A percentile compares a stretch with the other conserved stretches of the same genome.
Conservation (phyloP, 2,113 vertebrate genomes). For the Pongo pygmaeus region DNA sequence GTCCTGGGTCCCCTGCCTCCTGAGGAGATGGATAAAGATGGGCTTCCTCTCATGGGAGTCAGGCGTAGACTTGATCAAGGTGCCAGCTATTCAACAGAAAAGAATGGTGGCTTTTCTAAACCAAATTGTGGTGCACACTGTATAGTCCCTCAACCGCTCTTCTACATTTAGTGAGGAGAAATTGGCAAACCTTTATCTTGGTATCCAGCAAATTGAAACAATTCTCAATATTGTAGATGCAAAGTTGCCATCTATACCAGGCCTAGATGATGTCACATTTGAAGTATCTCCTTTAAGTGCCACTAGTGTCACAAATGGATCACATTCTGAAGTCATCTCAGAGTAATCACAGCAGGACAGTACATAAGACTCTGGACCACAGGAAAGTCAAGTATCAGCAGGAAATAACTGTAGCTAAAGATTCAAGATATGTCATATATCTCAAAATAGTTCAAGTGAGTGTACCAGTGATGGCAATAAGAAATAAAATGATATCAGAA, state of each 20-base stretch:
- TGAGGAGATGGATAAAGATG: neutral
- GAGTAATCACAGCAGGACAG: conserved; percentile 69
- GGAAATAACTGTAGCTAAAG: conserved; percentile 94
- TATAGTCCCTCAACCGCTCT: conserved; percentile 95
- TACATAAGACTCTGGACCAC: conserved; percentile 75
- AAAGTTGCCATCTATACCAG: conserved; percentile 78
- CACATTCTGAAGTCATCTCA: no score
- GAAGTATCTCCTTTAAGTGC: no score
- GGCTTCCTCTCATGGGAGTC: neutral
- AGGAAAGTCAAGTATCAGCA: conserved; percentile 78
- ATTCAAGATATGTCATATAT: conserved; percentile 94
- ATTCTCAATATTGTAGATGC: conserved; percentile 96
- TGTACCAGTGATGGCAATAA: neutral
- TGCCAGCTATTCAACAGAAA: conserved; percentile 96
- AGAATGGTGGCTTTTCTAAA: conserved; percentile 95
- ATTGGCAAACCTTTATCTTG: conserved; percentile 92
- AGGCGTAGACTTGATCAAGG: conserved; percentile 79
- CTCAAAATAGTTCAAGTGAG: conserved; percentile 97
- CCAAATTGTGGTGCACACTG: conserved; percentile 95
- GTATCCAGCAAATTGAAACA: conserved; percentile 97
- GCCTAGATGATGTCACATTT: no score
- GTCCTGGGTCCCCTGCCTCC: no score
- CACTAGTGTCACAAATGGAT: no score
- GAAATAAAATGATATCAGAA: neutral
- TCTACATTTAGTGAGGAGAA: conserved; percentile 98